A percentile compares a stretch with the other conserved stretches of the same genome.
These are phyloP conservation scores for Dasysyrphus albostriatus DNA, from an alignment of 2,888 invertebrate genomes.

Conservation along the genomic window DNA sequence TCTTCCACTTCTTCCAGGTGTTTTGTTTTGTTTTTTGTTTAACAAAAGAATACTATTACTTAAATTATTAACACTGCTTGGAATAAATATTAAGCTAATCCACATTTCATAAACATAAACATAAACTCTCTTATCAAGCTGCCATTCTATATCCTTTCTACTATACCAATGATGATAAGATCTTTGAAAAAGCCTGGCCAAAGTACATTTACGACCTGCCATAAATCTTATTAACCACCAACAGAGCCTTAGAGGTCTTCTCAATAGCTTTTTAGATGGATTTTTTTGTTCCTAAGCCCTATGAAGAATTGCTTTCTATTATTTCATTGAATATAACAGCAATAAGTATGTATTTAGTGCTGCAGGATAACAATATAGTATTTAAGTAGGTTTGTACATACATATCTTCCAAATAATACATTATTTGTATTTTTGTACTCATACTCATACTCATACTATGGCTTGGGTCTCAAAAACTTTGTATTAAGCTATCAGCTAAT, in stretches of 20 bases:
- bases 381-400: neutral
- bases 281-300: slow-evolving; percentile 27
- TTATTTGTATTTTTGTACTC: slow-evolving; percentile 9
- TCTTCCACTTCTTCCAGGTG: too few relatives aligned
- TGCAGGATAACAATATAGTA: neutral
- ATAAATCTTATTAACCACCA: slow-evolving; percentile 42
- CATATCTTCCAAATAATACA: neutral
- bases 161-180: slow-evolving; percentile 17
- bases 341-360: neutral
- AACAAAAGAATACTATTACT: neutral
- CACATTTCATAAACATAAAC: slow-evolving; percentile 41
- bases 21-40: neutral
- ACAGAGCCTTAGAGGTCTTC: slow-evolving; percentile 5
- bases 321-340: slow-evolving; percentile 7
- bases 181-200: slow-evolving; percentile 9
- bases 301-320: slow-evolving; percentile 33
- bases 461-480: slow-evolving; percentile 9
- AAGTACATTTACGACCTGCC: slow-evolving; percentile 34
- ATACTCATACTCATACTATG: neutral
- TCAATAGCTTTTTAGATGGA: slow-evolving; percentile 4
- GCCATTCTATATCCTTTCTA: neutral
- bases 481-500: slow-evolving; percentile 39
- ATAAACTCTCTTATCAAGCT: slow-evolving; percentile 17
- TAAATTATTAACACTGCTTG: slow-evolving; percentile 24
- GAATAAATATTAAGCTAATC: slow-evolving; percentile 15